phyloP scores from a whole-genome alignment of 2,888 invertebrate genomes.

The Rotaria magnacalcarata region DNA sequence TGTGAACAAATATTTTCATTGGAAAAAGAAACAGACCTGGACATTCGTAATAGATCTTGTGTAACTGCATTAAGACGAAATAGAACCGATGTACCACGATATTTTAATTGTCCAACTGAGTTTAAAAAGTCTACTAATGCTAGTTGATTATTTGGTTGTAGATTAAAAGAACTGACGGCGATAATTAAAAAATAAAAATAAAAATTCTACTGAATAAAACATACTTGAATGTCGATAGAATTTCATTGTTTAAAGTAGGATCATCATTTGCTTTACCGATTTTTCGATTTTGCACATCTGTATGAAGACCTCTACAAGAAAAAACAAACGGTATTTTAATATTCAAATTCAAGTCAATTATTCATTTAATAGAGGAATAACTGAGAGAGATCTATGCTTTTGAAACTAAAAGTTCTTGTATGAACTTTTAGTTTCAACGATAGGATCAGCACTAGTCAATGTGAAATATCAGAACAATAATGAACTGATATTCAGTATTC shows the following conservation, averaged over 20 bases:
- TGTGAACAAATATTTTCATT: not conserved
- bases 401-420: too few relatives aligned
- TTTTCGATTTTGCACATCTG: not conserved
- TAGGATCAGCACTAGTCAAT: too few relatives aligned
- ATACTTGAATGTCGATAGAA: not conserved
- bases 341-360: too few relatives aligned
- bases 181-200: not conserved
- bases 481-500: too few relatives aligned
- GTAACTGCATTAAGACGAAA: constrained; percentile 59
- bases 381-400: too few relatives aligned
- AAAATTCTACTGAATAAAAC: not conserved
- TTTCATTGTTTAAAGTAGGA: not conserved
- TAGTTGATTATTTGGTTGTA: constrained; percentile 47
- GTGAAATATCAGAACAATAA: too few relatives aligned
- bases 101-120: constrained; percentile 66
- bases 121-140: constrained; percentile 64
- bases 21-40: not conserved
- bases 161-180: not conserved
- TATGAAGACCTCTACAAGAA: not conserved
- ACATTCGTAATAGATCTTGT: not conserved
- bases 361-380: too few relatives aligned
- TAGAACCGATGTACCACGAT: constrained; percentile 68
- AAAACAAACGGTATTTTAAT: not conserved
- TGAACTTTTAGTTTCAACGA: too few relatives aligned
- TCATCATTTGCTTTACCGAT: not conserved